Evolutionary conservation across 2,888 invertebrate species (phyloP).

Genomic region (Brachyptera putata): DNA sequence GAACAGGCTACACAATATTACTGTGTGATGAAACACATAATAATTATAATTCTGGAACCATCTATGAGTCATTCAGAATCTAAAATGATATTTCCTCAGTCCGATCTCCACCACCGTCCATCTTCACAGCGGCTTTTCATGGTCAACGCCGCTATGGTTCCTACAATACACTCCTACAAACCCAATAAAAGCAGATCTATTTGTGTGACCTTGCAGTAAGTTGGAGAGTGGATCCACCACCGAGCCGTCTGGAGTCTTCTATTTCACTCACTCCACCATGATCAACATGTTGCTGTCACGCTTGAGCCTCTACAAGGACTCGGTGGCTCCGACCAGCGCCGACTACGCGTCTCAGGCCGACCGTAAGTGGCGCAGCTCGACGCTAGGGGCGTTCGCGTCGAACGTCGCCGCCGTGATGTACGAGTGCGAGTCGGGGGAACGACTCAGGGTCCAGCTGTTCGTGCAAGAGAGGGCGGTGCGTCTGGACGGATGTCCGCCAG

Average conservation of each 20-base stretch:
- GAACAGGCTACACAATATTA: too few species aligned
- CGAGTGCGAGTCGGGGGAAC: conserved; percentile 38
- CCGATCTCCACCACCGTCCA: too few species aligned
- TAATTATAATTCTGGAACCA: too few species aligned
- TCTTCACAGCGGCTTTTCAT: too few species aligned
- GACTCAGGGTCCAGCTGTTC: neutral
- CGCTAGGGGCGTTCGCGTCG: conserved; percentile 33
- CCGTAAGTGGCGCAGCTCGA: conserved; percentile 30
- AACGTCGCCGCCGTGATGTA: conserved; percentile 34
- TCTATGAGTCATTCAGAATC: too few species aligned
- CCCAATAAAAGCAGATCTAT: too few species aligned
- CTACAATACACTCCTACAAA: too few species aligned
- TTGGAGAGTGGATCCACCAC: too few species aligned
- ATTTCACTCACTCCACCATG: conserved; percentile 34
- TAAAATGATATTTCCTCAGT: too few species aligned
- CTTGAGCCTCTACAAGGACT: conserved; percentile 33
- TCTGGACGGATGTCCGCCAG: conserved; percentile 64
- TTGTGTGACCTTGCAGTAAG: too few species aligned
- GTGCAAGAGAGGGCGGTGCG: conserved; percentile 61
- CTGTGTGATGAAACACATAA: too few species aligned
- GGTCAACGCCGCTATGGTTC: too few species aligned
- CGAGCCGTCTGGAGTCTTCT: conserved; percentile 29
- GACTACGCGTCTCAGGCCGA: conserved; percentile 20
- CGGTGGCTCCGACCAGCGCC: conserved; percentile 19
- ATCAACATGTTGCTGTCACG: conserved; percentile 29